Conservation (phyloP, 2,113 vertebrate species). For the Damaliscus lunatus region DNA sequence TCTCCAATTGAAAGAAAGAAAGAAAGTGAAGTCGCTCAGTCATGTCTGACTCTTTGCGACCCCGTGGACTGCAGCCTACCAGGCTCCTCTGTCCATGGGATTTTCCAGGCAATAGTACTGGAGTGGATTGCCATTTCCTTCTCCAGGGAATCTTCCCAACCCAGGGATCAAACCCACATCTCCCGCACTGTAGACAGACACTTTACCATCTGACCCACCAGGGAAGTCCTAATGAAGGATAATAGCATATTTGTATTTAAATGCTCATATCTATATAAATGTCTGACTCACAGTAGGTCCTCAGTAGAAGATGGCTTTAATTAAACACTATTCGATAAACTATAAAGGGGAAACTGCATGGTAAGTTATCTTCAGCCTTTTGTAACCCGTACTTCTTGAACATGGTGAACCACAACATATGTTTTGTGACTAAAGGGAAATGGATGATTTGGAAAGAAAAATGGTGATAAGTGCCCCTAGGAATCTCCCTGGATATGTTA, state of each 20-base stretch:
- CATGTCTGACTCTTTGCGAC: no score
- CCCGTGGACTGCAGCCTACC: no score
- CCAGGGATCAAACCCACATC: no score
- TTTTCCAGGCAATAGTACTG: no score
- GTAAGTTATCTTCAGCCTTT: neutral
- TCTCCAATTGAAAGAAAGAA: neutral
- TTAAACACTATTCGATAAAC: neutral
- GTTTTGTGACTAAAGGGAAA: neutral
- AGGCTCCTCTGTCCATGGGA: no score
- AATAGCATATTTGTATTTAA: neutral
- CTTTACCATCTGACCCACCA: no score
- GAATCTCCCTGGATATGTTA: neutral
- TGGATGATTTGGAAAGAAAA: neutral
- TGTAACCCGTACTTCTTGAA: neutral
- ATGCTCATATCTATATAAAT: neutral
- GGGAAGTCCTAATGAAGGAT: neutral
- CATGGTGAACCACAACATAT: neutral
- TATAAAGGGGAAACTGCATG: neutral
- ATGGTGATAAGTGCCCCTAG: neutral
- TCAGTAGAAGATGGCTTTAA: neutral
- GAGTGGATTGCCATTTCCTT: no score
- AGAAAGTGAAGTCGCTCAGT: no score
- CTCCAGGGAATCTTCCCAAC: no score
- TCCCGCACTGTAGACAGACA: no score
- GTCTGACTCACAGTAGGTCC: neutral